phyloP scores from a whole-genome alignment of 2,113 vertebrate species.

The Machaerirhynchus nigripectus region DNA sequence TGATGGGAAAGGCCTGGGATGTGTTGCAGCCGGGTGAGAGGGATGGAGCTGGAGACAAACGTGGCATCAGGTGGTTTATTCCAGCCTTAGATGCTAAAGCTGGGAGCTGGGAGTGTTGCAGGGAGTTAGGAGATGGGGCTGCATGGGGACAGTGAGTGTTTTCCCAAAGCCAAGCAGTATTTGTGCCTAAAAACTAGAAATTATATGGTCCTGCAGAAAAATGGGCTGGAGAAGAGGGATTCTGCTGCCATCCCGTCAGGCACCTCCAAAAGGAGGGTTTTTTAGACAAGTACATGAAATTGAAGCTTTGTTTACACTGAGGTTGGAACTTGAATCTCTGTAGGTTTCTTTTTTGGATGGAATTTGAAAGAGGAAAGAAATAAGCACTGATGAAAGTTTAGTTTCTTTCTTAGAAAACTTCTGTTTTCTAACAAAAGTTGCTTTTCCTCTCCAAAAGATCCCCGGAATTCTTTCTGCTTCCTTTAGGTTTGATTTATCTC shows the following conservation, averaged over 20 bases:
- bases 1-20: background rate
- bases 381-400: background rate
- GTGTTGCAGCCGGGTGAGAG: background rate
- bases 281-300: background rate
- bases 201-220: fast-evolving
- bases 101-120: fast-evolving
- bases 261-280: background rate
- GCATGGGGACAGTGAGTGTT: background rate
- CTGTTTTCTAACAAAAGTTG: background rate
- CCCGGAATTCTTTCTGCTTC: background rate
- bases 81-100: background rate
- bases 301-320: background rate
- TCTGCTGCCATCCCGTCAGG: background rate
- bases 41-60: background rate
- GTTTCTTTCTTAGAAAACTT: background rate
- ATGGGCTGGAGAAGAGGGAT: background rate
- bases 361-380: background rate
- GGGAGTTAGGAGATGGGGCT: background rate
- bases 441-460: background rate
- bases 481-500: background rate
- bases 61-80: background rate
- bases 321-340: background rate
- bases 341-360: background rate
- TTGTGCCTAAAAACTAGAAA: background rate
- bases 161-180: background rate